phyloP scores from a whole-genome alignment of 2,797 vertebrate species.

The Eutrigla gurnardus region DNA sequence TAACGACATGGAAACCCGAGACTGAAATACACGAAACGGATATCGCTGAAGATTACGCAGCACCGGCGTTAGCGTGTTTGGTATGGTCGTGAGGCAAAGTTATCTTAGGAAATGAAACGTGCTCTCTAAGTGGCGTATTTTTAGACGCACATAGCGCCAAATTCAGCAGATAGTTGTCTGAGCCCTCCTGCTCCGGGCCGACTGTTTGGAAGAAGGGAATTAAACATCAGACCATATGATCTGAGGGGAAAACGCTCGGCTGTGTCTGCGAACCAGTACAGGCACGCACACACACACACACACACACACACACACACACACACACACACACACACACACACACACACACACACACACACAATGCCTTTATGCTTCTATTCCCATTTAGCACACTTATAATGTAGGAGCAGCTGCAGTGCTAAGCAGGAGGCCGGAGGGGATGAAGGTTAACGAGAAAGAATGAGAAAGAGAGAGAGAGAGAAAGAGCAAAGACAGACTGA shows the following conservation, averaged over 20 bases:
- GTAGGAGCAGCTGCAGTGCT: slow-evolving; percentile 78
- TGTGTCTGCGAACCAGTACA: slow-evolving; percentile 51
- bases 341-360: slow-evolving; percentile 45
- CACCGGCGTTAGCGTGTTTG: slow-evolving; percentile 70
- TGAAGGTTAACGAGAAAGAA: slow-evolving; percentile 71
- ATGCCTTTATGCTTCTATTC: slow-evolving; percentile 81
- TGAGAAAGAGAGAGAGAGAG: slow-evolving; percentile 35
- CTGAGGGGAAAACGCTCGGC: slow-evolving; percentile 39
- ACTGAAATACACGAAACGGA: slow-evolving; percentile 62
- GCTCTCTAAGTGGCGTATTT: slow-evolving; percentile 64
- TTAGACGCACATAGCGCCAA: slow-evolving; percentile 66
- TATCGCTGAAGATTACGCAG: slow-evolving; percentile 66
- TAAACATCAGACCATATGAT: slow-evolving; percentile 52
- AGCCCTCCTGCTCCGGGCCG: slow-evolving; percentile 30
- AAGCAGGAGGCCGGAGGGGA: slow-evolving; percentile 76
- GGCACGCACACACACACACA: slow-evolving; percentile 20
- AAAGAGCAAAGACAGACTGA: slow-evolving; percentile 36
- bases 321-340: slow-evolving; percentile 18
- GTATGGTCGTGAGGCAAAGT: slow-evolving; percentile 65
- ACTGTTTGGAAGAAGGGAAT: slow-evolving; percentile 56
- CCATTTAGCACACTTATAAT: slow-evolving; percentile 82
- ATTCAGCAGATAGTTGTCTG: slow-evolving; percentile 70
- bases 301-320: slow-evolving; percentile 18
- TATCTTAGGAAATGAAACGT: slow-evolving; percentile 72
- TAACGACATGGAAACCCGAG: slow-evolving; percentile 48